Conservation (phyloP, 1,140 invertebrate species). For the Pseudomyrmex pallidus region DNA sequence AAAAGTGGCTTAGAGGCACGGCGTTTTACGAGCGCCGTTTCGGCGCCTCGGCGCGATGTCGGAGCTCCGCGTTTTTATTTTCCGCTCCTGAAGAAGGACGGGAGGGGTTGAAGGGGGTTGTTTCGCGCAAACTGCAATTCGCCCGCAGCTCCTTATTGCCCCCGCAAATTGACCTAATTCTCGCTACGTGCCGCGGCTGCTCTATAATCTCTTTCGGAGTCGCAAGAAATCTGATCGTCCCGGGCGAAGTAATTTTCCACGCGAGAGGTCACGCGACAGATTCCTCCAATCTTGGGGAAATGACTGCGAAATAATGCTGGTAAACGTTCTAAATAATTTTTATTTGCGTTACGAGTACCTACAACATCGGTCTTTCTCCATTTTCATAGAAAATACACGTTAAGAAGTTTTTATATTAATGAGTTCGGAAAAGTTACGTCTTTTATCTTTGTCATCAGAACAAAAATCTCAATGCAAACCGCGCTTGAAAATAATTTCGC, state of each 20-base stretch:
- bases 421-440: too few species aligned
- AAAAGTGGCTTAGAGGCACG: conserved; percentile 62
- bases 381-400: too few species aligned
- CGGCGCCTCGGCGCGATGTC: conserved; percentile 46
- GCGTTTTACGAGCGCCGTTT: conserved; percentile 66
- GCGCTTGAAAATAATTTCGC: conserved; percentile 2
- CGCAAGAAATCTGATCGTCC: conserved; percentile 56
- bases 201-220: conserved; percentile 64
- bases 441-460: background rate
- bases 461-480: background rate
- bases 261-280: conserved; percentile 57
- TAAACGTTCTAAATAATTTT: conserved; percentile 22
- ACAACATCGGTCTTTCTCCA: too few species aligned
- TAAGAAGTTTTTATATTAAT: too few species aligned
- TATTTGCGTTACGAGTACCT: background rate
- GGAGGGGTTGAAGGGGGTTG: background rate
- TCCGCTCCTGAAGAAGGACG: background rate
- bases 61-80: conserved; percentile 59
- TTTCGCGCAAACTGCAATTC: conserved; percentile 52
- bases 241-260: conserved; percentile 52
- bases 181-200: conserved; percentile 48
- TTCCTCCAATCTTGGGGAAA: conserved; percentile 13
- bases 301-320: conserved; percentile 1
- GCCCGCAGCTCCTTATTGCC: conserved; percentile 35
- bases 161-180: conserved; percentile 53